These are phyloP conservation scores for Heliconius hewitsoni DNA, from an alignment of 1,140 invertebrate genomes.

Conservation along the genomic window DNA sequence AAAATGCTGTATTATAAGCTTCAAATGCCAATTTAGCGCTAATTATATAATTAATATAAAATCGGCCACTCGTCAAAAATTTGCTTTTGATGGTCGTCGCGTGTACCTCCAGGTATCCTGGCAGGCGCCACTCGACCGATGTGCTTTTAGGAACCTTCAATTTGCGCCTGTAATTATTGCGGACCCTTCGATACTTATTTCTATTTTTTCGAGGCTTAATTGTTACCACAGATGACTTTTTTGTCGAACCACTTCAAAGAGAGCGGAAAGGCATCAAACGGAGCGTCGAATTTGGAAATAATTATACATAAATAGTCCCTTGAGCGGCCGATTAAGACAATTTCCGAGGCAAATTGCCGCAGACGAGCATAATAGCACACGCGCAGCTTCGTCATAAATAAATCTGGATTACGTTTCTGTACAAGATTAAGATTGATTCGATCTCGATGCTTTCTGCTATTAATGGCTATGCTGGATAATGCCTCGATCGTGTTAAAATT, in stretches of 20 bases:
- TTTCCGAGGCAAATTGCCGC: conserved; percentile 80
- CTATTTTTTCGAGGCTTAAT: conserved; percentile 79
- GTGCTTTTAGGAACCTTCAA: conserved; percentile 75
- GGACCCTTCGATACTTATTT: conserved; percentile 81
- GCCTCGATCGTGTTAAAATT: conserved; percentile 74
- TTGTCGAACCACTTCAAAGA: conserved; percentile 80
- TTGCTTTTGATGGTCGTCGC: conserved; percentile 55
- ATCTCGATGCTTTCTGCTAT: conserved; percentile 78
- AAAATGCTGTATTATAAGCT: background rate
- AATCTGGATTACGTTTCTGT: conserved; percentile 81
- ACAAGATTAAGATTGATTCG: conserved; percentile 81
- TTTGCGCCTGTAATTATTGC: conserved; percentile 81
- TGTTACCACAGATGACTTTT: conserved; percentile 81
- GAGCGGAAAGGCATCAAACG: conserved; percentile 81
- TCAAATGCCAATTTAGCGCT: background rate
- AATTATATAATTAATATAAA: conserved; percentile 24
- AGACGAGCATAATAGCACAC: conserved; percentile 81
- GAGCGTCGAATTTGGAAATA: conserved; percentile 81
- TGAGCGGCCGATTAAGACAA: conserved; percentile 81
- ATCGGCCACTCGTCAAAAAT: conserved; percentile 42
- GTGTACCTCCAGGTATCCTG: conserved; percentile 65
- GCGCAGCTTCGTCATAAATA: conserved; percentile 78
- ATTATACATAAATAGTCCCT: conserved; percentile 82
- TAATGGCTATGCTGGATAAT: conserved; percentile 72
- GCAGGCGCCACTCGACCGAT: conserved; percentile 68